Evolutionary conservation across 2,797 vertebrate genomes (phyloP).

Genomic region (Gallinago solitaria): DNA sequence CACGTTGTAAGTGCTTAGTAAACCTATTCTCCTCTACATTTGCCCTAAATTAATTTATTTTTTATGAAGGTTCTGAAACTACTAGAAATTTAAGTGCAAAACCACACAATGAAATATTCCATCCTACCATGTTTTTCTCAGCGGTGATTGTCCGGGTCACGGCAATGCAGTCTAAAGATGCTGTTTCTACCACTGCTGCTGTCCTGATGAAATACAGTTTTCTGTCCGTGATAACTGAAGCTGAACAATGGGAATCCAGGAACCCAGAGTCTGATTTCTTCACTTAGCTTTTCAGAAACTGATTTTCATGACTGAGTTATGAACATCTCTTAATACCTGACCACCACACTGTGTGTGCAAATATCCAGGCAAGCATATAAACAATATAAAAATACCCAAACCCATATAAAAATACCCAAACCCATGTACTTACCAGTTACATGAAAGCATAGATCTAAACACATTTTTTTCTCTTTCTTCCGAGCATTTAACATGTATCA

Average conservation of each 20-base stretch:
- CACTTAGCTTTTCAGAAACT: neutral
- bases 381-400: neutral
- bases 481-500: neutral
- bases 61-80: neutral
- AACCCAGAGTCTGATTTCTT: neutral
- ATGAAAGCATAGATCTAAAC: neutral
- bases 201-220: neutral
- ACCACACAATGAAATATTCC: neutral
- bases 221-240: accelerated
- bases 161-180: neutral
- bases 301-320: neutral
- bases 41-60: neutral
- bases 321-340: neutral
- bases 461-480: neutral
- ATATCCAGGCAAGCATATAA: neutral
- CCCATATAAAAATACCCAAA: neutral
- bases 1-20: neutral
- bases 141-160: neutral
- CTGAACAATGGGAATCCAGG: neutral
- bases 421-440: neutral
- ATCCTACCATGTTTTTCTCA: neutral
- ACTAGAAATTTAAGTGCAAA: neutral
- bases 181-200: neutral
- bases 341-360: neutral
- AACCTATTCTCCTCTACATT: accelerated